phyloP scores from a whole-genome alignment of 2,888 invertebrate species.

The Nemoura dubitans region DNA sequence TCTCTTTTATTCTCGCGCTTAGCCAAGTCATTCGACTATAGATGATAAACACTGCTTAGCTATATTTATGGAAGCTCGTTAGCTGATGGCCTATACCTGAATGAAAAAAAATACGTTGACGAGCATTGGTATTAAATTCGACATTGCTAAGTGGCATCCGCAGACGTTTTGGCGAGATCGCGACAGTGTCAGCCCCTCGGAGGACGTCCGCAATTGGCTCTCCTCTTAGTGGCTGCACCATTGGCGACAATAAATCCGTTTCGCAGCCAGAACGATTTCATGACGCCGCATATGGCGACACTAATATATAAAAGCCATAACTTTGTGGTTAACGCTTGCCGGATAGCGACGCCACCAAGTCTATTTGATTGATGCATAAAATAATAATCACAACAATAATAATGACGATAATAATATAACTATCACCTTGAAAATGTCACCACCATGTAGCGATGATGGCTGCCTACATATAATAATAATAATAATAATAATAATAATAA shows the following conservation, averaged over 20 bases:
- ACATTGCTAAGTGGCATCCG: background rate
- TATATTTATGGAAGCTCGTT: background rate
- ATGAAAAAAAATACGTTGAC: background rate
- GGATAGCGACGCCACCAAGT: background rate
- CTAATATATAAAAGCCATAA: background rate
- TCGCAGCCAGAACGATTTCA: no score
- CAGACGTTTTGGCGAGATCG: no score
- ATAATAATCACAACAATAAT: background rate
- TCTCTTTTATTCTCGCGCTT: background rate
- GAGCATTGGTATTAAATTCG: background rate
- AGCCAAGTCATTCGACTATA: background rate
- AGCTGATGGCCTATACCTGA: background rate
- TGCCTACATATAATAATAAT: no score
- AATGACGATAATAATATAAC: background rate
- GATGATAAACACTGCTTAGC: background rate
- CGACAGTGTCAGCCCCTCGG: no score
- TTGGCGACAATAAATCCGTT: no score
- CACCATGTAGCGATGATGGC: no score
- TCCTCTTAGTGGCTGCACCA: no score
- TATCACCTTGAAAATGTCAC: no score
- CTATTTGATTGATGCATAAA: background rate
- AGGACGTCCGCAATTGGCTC: no score
- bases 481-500: no score
- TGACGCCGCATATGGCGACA: no score
- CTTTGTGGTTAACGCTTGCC: background rate